Conservation (phyloP, 1,140 invertebrate species). For the Apis dorsata region DNA sequence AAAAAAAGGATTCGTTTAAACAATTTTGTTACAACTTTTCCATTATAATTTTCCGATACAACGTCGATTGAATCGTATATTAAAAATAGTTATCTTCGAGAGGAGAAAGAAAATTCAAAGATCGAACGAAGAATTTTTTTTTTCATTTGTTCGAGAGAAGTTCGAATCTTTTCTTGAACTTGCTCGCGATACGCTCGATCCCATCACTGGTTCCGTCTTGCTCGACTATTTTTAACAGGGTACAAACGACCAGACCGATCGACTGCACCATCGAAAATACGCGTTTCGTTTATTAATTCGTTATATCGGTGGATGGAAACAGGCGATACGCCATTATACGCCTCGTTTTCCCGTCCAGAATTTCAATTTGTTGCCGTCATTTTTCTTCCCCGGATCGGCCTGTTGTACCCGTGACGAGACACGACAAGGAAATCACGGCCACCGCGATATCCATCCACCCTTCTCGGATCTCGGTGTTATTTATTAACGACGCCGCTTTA, state of each 20-base stretch:
- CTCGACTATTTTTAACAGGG: neutral
- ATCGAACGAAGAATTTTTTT: no score
- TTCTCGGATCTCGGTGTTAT: neutral
- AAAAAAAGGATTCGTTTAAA: no score
- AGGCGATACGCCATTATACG: neutral
- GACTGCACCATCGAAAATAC: neutral
- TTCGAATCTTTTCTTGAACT: no score
- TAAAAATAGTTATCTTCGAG: no score
- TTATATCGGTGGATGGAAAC: neutral
- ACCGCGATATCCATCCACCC: neutral
- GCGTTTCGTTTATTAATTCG: constrained; percentile 35
- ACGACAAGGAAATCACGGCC: constrained; percentile 32
- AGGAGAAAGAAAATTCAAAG: no score
- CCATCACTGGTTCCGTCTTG: neutral
- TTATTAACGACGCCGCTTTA: constrained; percentile 48
- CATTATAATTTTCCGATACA: no score
- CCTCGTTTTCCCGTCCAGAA: constrained; percentile 4
- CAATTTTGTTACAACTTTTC: no score
- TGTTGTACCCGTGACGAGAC: neutral
- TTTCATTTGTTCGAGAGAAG: no score
- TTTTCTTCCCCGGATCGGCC: neutral
- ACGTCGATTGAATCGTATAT: no score
- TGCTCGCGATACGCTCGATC: no score
- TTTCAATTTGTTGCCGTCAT: constrained; percentile 26
- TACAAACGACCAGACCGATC: neutral